Evolutionary conservation across 1,140 invertebrate species (phyloP).

Genomic region (Drosophila ironensis): DNA sequence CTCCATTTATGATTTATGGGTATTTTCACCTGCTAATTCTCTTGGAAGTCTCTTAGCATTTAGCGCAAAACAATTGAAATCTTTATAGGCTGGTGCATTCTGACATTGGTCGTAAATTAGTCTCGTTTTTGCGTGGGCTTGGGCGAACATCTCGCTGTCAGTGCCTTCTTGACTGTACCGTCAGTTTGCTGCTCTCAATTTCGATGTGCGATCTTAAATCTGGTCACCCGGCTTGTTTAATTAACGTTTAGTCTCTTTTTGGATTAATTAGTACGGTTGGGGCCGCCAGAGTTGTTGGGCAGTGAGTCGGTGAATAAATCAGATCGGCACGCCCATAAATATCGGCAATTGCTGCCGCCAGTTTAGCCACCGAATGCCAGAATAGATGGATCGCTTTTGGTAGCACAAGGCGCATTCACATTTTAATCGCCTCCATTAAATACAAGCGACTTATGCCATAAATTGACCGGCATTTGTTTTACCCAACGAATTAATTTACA

Average conservation of each 20-base stretch:
- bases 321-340: slow-evolving; percentile 52
- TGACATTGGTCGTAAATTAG: slow-evolving; percentile 50
- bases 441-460: slow-evolving; percentile 47
- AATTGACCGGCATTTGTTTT: slow-evolving; percentile 53
- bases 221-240: slow-evolving; percentile 42
- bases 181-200: slow-evolving; percentile 10
- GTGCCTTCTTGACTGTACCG: not conserved
- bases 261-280: slow-evolving; percentile 40
- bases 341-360: slow-evolving; percentile 25
- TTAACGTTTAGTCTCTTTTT: slow-evolving; percentile 52
- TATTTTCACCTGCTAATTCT: slow-evolving; percentile 52
- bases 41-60: slow-evolving; percentile 22
- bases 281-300: not conserved
- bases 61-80: slow-evolving; percentile 52
- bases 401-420: slow-evolving; percentile 54
- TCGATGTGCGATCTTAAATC: not conserved
- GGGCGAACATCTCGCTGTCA: not conserved
- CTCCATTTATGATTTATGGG: slow-evolving; percentile 55
- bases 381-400: slow-evolving; percentile 63
- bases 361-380: slow-evolving; percentile 45
- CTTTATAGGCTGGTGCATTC: slow-evolving; percentile 54
- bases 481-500: slow-evolving; percentile 54
- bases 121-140: slow-evolving; percentile 56
- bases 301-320: slow-evolving; percentile 22
- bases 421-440: slow-evolving; percentile 61